Base-by-base conservation (phyloP, 1,140 invertebrate species). In the Eurosta solidaginis region DNA sequence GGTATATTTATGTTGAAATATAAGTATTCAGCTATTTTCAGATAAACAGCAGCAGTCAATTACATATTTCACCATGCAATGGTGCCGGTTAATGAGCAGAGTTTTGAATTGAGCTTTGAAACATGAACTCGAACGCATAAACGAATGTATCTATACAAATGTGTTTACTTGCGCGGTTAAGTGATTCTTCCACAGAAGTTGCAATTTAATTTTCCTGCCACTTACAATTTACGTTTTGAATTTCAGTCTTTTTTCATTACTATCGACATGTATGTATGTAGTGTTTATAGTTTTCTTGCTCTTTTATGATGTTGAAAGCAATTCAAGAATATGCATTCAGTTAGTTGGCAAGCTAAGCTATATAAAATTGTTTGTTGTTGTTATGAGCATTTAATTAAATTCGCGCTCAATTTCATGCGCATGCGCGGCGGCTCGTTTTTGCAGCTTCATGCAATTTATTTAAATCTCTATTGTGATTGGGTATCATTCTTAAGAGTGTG, bases 401-500 rank as follows among this genome's bases (percentile, higher is more conserved):
- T 68, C 59, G 59, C 36, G 33, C 33, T 68, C 40, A 68, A 68
- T 68, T 68, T 42, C 33, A 68, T 68, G 59, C 59, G 59, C 59
- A 68, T 68, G 59, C 59, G 59, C 59, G 33, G 29, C 59, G 59
- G 59, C 59, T 29, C 59, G 59, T 68, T 68, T 68, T 29, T 68
- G 33, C 59, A 68, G 40, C 59, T 68, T 68, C 59, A 68, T 33
- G 59, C 59, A 68, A 68, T 40, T 68, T 68, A 68, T 68, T 68
- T 68, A 40, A 68, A 68, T 68, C 40, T 68, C 59, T 68, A 68
- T 68, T 68, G 59, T 68, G 36, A 33, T 40, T 68, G n/a, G n/a
- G n/a, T n/a, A n/a, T 33, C n/a, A 68, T 33, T 68, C 20, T 29
- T 40, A 68, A n/a, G 12, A 5, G 7, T 42, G 59, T 9, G 20